A percentile compares a stretch with the other conserved stretches of the same genome.
These are phyloP conservation scores for Ypsolopha scabrella DNA, from an alignment of 2,888 invertebrate species.

Conservation along the genomic window DNA sequence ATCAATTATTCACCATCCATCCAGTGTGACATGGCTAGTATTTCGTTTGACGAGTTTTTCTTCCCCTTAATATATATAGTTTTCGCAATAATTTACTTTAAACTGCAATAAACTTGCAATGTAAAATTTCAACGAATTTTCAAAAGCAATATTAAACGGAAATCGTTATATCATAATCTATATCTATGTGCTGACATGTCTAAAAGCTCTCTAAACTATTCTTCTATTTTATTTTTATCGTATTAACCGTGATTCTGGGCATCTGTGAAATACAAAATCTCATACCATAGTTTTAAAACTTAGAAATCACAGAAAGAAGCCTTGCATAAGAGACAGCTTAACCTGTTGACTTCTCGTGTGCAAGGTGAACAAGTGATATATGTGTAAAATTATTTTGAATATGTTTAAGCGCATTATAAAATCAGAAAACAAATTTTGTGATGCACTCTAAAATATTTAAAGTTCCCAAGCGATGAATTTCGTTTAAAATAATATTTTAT, in stretches of 20 bases:
- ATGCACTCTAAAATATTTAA: no score
- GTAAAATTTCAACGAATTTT: constrained; percentile 46
- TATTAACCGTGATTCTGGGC: not conserved
- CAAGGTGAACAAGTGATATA: not conserved
- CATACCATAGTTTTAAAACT: not conserved
- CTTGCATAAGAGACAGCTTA: no score
- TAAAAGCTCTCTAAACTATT: not conserved
- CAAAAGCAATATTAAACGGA: constrained; percentile 48
- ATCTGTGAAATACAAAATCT: constrained; percentile 5
- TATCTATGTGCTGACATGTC: not conserved
- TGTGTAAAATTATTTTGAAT: not conserved
- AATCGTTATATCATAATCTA: not conserved
- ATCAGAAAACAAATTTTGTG: no score
- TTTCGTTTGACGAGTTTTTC: constrained; percentile 14
- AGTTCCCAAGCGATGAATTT: not conserved
- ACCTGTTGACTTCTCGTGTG: no score
- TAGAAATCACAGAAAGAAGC: no score
- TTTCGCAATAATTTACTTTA: constrained; percentile 30
- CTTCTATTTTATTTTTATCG: not conserved
- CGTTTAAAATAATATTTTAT: not conserved
- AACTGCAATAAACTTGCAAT: constrained; percentile 12
- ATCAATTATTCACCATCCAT: constrained; percentile 27
- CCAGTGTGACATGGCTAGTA: constrained; percentile 53
- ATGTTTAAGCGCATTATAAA: no score
- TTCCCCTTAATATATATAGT: constrained; percentile 11